Base-by-base conservation (phyloP, 2,113 vertebrate species). In the Tupaia chinensis region DNA sequence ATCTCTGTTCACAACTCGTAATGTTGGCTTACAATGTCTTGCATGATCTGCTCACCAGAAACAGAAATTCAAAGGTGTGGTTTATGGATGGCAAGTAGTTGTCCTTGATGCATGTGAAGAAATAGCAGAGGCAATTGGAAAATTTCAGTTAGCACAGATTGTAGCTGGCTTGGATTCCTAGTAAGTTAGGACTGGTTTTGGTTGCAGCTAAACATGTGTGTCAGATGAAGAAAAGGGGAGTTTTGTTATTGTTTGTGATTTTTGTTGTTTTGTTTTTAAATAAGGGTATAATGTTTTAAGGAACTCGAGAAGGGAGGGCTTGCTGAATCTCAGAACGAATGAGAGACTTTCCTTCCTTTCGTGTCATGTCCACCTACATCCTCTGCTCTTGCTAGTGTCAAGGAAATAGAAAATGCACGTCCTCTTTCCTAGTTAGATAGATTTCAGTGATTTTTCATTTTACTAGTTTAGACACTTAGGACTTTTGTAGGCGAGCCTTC, bases 1-100 rank as follows among this genome's bases (percentile, higher is more conserved):
- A 14, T 82, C 34, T 72, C 58, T 69, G 56, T 73, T 58, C 29
- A 77, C 23, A 58, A n/a, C 53, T 77, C 34, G 44, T 74, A 77
- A 32, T 0, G 0, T 6, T 6, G 23, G 5, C 34, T 54, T 17
- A 29, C 6, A 3, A 34, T 11, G 11, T 12, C 20, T 82, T 20
- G 53, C 27, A 5, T 32, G n/a, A 25, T 65, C 44, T 29, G 15
- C 56, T 54, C 13, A n/a, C 66, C n/a, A n/a, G 76, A 89, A 86
- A 53, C 17, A 27, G n/a, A 91, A 29, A 86, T 9, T 4, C n/a
- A 66, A 84, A 90, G 27, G 5, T 13, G 2, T 32, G 5, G 32
- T 77, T 56, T 27, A 22, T n/a, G 27, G 0, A 25, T 5, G 9
- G 2, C 22, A 14, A 95, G 3, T 7, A 29, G 12, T 34, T 11